These are phyloP conservation scores for Clamator glandarius DNA, from an alignment of 2,797 vertebrate genomes.

Conservation along the genomic window DNA sequence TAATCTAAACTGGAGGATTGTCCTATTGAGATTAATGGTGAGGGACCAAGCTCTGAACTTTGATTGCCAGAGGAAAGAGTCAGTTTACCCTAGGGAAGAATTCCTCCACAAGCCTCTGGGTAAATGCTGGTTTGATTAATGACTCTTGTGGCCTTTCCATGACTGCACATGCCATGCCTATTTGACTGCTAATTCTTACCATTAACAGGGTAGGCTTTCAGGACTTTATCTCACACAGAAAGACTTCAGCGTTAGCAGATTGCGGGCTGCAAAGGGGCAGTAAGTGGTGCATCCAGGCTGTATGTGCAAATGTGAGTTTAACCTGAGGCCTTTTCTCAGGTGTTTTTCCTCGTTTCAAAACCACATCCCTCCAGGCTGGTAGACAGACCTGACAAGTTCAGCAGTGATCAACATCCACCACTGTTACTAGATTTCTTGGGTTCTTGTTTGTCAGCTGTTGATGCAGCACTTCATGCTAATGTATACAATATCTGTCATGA, in stretches of 20 bases:
- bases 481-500: background rate
- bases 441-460: background rate
- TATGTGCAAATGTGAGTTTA: background rate
- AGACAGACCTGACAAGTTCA: background rate
- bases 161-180: constrained; percentile 14
- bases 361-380: background rate
- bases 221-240: background rate
- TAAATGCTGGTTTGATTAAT: background rate
- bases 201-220: background rate
- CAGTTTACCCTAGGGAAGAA: background rate
- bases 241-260: background rate
- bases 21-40: background rate
- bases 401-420: background rate
- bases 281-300: background rate
- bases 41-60: background rate
- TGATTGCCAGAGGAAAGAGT: background rate
- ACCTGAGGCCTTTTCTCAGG: background rate
- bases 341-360: constrained; percentile 9
- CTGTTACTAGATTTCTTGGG: background rate
- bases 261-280: background rate
- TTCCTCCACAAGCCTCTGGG: background rate
- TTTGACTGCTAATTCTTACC: constrained; percentile 3
- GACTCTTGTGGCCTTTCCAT: constrained; percentile 36
- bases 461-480: background rate
- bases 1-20: background rate